These are phyloP conservation scores for Drosophila prosaltans DNA, from an alignment of 1,140 invertebrate species.

Conservation along the genomic window DNA sequence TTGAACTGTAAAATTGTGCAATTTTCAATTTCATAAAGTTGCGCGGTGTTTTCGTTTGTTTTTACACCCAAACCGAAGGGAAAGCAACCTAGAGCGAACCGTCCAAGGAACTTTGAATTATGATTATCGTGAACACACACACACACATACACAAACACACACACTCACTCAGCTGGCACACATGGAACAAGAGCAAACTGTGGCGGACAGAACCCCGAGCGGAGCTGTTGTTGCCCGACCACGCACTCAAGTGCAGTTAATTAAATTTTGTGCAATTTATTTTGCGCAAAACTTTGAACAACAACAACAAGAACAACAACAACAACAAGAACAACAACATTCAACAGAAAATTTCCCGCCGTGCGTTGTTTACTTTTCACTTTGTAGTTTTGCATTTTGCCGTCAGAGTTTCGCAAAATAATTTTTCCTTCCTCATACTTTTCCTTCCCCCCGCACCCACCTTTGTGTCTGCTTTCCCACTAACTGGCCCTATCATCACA, in stretches of 20 bases:
- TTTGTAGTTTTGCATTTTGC: conserved; percentile 75
- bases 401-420: conserved; percentile 62
- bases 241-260: conserved; percentile 78
- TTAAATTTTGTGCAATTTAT: conserved; percentile 80
- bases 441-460: background rate
- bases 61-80: conserved; percentile 28
- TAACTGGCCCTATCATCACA: conserved; percentile 3
- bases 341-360: conserved; percentile 25
- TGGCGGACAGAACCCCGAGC: conserved; percentile 43
- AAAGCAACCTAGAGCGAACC: conserved; percentile 17
- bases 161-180: conserved; percentile 15
- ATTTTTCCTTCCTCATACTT: conserved; percentile 36
- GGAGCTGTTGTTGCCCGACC: conserved; percentile 25
- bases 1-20: conserved; percentile 79
- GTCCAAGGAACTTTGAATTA: conserved; percentile 70
- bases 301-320: conserved; percentile 53
- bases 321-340: conserved; percentile 23
- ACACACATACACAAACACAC: conserved; percentile 22
- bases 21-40: conserved; percentile 81
- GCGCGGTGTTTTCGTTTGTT: conserved; percentile 65
- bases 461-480: background rate
- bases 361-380: conserved; percentile 74
- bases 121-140: conserved; percentile 70
- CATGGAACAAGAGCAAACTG: conserved; percentile 31
- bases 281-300: conserved; percentile 71